Base-by-base conservation (phyloP, 2,113 vertebrate genomes). In the Catagonus wagneri region DNA sequence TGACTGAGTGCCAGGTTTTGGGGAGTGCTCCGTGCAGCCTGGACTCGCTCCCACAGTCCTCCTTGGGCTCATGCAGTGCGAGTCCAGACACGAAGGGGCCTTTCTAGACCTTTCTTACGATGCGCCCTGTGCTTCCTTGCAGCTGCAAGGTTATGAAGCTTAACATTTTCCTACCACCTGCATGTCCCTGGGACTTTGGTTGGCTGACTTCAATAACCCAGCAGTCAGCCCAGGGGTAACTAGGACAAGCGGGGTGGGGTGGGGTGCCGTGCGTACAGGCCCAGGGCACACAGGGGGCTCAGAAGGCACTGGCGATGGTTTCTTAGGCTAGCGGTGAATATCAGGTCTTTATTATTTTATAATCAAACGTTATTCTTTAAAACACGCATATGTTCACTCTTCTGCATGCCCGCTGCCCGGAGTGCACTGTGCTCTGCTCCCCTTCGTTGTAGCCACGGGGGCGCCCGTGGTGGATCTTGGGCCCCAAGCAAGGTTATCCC, bases 221-320 rank as follows among this genome's bases (percentile, higher is more conserved):
- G 6, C 1, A 22, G 7, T 20, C 29, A 44, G n/a, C 32, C 27
- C 11, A 27, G 4, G 10, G 22, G 8, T 11, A 16, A 7, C 32
- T 2, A 1, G 9, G 52, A 20, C 14, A 9, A 29, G 7, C 1
- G 60, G 66, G 16, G 11, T 1, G 5, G 29, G 54, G 8, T 27
- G 23, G 0, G 20, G 52, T 2, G 17, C n/a, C n/a, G 6, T 7
- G 2, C 4, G 23, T 65, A 20, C 1, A 52, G 15, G 50, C 16
- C 5, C 34, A 15, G 69, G 69, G 16, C 3, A 0, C 25, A 2
- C 3, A 0, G 11, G 16, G 29, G 25, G 1, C 61, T 61, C 25
- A 2, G 79, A 32, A 71, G 34, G 14, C 14, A 0, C 19, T 29
- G n/a, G 39, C 20, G 14, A 17, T 12, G 23, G 23, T 29, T 52